Evolutionary conservation across 2,113 vertebrate species (phyloP), one percentile per base, ranked within the genome.

Genomic region (Semicossyphus pulcher): DNA sequence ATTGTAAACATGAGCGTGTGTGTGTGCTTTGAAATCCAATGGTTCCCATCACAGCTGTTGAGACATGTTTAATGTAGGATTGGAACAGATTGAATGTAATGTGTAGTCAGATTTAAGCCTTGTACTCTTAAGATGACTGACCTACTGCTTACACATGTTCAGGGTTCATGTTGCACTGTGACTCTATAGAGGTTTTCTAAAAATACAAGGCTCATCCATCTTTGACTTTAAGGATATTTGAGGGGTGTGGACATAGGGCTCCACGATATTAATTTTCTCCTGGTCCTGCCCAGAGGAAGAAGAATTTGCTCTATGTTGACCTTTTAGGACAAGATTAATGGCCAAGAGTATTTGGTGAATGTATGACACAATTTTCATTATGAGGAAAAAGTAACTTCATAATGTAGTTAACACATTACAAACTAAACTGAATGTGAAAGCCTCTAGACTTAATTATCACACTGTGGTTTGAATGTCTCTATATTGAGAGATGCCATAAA

Each of bases 101-200:
- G n/a, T 72, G 45, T 59, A 28, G 66, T 82, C 54, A 44, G 64
- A 72, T 37, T 72, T 75, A 62, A 81, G 52, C 51, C 48, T 47
- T 57, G 32, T 31, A 59, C 77, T 78, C 70, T 76, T 65, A 65
- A 70, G n/a, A 57, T 58, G 23, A 39, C 63, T 78, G 69, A 70
- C 23, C 18, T 63, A 73, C 68, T 84, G 76, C 79, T 86, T 66
- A 73, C 56, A 82, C 69, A 59, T 82, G 79, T 86, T 89, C 76
- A 85, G 84, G 76, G 79, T 73, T 88, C 80, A 78, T 82, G 39
- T 81, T 81, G 57, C 82, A 87, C 89, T 90, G 88, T 88, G 88
- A 91, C 80, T 83, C 48, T 34, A 36, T 26, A 57, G 69, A 61
- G 62, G 66, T 74, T 83, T 77, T 72, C 67, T 84, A 72, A 84